These are phyloP conservation scores for Caprella mutica DNA, from an alignment of 2,888 invertebrate genomes.

Conservation along the genomic window DNA sequence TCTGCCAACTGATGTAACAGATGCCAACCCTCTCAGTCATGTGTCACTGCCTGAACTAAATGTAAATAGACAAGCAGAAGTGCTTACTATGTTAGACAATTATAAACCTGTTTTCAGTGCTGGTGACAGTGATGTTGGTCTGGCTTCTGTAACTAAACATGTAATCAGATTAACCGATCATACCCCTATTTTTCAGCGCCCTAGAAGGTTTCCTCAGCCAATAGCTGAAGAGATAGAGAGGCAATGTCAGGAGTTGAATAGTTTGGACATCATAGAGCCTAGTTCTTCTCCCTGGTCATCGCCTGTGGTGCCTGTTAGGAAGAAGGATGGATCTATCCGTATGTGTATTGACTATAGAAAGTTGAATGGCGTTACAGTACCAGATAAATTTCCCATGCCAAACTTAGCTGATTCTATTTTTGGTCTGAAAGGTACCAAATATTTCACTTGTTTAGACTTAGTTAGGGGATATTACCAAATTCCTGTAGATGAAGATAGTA, in stretches of 20 bases:
- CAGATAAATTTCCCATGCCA: constrained; percentile 5
- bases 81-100: no score
- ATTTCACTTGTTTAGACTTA: neutral
- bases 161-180: neutral
- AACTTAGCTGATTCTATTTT: constrained; percentile 3
- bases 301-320: neutral
- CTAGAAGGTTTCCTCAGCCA: neutral
- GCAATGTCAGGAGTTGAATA: neutral
- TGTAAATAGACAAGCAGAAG: no score
- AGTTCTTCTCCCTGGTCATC: neutral
- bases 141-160: neutral
- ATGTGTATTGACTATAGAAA: neutral
- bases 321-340: neutral
- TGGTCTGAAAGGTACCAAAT: neutral
- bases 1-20: no score
- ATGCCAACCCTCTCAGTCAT: no score
- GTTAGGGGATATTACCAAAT: constrained; percentile 2
- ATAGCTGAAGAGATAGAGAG: neutral
- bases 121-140: neutral
- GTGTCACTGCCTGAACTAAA: no score
- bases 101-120: constrained; percentile 3
- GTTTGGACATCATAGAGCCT: neutral
- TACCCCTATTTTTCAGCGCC: neutral
- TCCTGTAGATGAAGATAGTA: neutral
- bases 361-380: neutral